Percentiles rank a stretch among this genome's conserved stretches.
Evolutionary conservation across 2,888 invertebrate genomes (phyloP).

Genomic region (Chalcosyrphus nemorum): DNA sequence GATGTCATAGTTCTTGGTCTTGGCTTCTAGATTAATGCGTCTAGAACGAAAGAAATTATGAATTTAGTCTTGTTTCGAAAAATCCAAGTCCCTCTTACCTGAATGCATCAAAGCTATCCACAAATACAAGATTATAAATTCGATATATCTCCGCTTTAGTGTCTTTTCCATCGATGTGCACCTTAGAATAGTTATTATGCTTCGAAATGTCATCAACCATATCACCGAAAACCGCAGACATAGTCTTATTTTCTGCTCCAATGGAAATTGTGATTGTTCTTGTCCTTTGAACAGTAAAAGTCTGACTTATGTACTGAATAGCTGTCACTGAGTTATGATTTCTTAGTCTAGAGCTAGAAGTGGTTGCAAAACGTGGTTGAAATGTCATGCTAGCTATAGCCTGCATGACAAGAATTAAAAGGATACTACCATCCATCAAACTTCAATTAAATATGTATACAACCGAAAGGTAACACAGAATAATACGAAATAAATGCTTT

Average conservation of each 20-base stretch:
- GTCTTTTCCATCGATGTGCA: not conserved
- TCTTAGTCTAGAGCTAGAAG: not conserved
- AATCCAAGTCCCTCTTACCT: no score
- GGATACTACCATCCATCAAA: no score
- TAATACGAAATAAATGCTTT: no score
- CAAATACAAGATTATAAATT: slow-evolving; percentile 44
- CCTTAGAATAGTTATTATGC: not conserved
- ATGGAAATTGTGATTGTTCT: slow-evolving; percentile 1
- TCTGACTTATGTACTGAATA: not conserved
- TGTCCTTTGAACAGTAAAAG: not conserved
- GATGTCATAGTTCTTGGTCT: slow-evolving; percentile 66
- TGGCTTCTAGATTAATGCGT: slow-evolving; percentile 22
- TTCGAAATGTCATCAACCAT: not conserved
- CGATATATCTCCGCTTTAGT: not conserved
- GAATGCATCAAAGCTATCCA: slow-evolving; percentile 43
- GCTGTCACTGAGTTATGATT: not conserved
- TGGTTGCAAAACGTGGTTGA: no score
- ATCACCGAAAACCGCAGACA: not conserved
- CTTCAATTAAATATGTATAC: no score
- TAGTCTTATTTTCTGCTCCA: not conserved
- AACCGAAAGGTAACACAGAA: no score
- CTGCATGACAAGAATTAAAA: no score
- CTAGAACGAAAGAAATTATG: slow-evolving; percentile 7
- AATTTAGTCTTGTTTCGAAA: no score
- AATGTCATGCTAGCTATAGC: no score